Conservation (phyloP, 2,888 invertebrate genomes). For the Drosophila antonietae region DNA sequence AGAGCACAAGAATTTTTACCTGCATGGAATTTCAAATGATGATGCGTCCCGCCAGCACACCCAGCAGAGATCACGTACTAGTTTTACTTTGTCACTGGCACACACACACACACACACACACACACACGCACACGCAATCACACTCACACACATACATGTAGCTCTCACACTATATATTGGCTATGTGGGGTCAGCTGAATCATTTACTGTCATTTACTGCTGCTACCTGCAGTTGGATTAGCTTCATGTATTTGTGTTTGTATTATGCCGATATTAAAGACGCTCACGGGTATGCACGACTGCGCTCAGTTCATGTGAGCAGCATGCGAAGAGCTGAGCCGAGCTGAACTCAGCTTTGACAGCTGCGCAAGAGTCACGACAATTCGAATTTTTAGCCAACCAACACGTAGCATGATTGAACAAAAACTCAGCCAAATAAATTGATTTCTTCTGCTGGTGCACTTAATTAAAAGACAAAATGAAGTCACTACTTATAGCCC, state of each 20-base stretch:
- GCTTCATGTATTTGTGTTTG: conserved; percentile 43
- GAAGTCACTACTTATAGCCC: neutral
- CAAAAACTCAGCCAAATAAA: conserved; percentile 57
- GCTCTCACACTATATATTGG: conserved; percentile 15
- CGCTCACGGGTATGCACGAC: conserved; percentile 64
- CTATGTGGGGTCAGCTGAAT: conserved; percentile 68
- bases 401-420: conserved; percentile 41
- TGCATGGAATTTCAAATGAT: conserved; percentile 75
- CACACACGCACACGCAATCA: conserved; percentile 8
- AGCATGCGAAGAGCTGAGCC: conserved; percentile 17
- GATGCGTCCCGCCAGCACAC: conserved; percentile 46
- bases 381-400: conserved; percentile 32
- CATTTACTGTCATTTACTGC: conserved; percentile 77
- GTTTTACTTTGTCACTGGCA: conserved; percentile 72
- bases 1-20: conserved; percentile 68
- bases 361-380: conserved; percentile 2
- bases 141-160: neutral
- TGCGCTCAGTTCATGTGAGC: conserved; percentile 52
- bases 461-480: conserved; percentile 61
- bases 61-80: conserved; percentile 65
- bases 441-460: conserved; percentile 55
- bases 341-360: neutral
- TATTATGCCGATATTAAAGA: conserved; percentile 53
- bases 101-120: conserved; percentile 15
- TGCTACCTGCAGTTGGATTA: conserved; percentile 54